Evolutionary conservation across 2,113 vertebrate genomes (phyloP), one percentile per base, ranked within the genome.

Genomic region (Cacatua alba): DNA sequence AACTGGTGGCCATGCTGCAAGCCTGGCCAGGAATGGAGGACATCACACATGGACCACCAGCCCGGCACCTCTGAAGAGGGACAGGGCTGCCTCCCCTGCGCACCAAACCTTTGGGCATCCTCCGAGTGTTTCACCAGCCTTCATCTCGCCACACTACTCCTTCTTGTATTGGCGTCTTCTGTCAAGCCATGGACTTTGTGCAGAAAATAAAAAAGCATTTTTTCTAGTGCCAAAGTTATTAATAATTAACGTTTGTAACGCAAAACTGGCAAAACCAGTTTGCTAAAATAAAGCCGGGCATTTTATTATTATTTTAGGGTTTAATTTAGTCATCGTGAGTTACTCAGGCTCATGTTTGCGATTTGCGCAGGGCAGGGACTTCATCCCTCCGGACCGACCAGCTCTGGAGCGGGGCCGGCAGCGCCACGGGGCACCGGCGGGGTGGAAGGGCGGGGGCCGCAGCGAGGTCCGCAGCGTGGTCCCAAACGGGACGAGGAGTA

Each of bases 191-290:
- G 41, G 71, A 57, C 92, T 91, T 85, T 52, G 81, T 63, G 63
- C 59, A 82, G 74, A 5, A 15, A 41, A 81, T 75, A 52, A 57
- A 77, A 74, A 48, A 28, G 9, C 57, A 31, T n/a, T 74, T 80
- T 96, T 92, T 96, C 94, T 69, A 92, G 86, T 59, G 90, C 95
- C 79, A 76, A 78, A 82, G 92, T 93, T 91, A 96, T 98, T 98
- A 97, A 97, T 97, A 95, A 98, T 98, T 98, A 98, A 98, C 97
- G 88, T 94, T 74, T 46, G 80, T 85, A 96, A 80, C 75, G 87
- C 88, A 43, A 85, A 97, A 95, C 98, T 87, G 91, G 98, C 96
- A 95, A 96, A 97, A 97, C 98, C 94, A 77, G 98, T 97, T 97
- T 59, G 89, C 89, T 96, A 94, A 97, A 98, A 96, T 94, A 98